Evolutionary conservation across 2,888 invertebrate genomes (phyloP).

Genomic region (Palloptera scutellata): DNA sequence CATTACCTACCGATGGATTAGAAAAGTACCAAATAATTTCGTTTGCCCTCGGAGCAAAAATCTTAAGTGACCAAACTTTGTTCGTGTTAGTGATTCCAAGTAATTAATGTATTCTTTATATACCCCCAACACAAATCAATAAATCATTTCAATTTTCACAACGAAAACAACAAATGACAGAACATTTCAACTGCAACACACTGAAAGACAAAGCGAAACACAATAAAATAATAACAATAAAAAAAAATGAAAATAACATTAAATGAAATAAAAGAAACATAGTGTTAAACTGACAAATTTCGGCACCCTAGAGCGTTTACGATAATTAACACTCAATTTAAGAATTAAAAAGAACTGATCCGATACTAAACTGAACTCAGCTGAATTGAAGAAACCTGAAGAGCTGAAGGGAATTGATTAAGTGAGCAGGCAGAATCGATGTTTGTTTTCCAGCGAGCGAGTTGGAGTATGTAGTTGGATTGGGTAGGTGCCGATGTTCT

Average conservation of each 20-base stretch:
- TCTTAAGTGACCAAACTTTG: too few relatives aligned
- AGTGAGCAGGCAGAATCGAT: background rate
- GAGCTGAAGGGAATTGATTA: background rate
- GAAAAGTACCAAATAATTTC: too few relatives aligned
- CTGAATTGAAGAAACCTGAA: background rate
- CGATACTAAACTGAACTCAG: background rate
- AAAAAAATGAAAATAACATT: constrained; percentile 3
- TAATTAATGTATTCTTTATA: too few relatives aligned
- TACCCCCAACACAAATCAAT: constrained; percentile 2
- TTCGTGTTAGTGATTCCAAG: too few relatives aligned
- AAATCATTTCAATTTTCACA: constrained; percentile 18
- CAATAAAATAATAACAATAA: background rate
- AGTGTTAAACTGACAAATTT: constrained; percentile 29
- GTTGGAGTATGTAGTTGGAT: background rate
- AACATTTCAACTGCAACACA: constrained; percentile 18
- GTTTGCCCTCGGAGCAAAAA: too few relatives aligned
- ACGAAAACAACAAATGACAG: constrained; percentile 13
- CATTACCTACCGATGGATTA: too few relatives aligned
- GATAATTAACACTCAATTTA: constrained; percentile 39
- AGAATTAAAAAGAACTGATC: constrained; percentile 16
- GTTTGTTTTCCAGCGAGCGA: constrained; percentile 4
- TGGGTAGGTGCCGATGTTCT: too few relatives aligned
- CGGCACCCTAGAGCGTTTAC: constrained; percentile 36
- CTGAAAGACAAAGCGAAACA: background rate
- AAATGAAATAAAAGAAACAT: constrained; percentile 7